Evolutionary conservation across 1,140 invertebrate genomes (phyloP).

Genomic region (Drosophila truncata): DNA sequence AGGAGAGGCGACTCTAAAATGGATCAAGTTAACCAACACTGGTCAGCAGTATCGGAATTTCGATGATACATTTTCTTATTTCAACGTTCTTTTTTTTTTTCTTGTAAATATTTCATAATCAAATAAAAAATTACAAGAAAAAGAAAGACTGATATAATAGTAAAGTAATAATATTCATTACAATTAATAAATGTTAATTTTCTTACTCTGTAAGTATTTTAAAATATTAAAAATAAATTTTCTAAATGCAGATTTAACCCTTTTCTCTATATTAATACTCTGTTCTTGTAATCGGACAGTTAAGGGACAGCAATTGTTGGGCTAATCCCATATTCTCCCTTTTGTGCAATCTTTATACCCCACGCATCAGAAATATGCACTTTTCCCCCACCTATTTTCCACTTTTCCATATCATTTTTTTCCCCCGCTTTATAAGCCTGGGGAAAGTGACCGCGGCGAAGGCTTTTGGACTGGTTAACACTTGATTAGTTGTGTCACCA

Average conservation of each 20-base stretch:
- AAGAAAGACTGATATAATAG: no score
- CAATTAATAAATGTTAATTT: no score
- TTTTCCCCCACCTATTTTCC: neutral
- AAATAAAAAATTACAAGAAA: no score
- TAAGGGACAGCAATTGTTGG: slow-evolving; percentile 36
- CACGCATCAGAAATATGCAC: slow-evolving; percentile 26
- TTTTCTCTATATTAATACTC: no score
- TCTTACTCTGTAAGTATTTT: no score
- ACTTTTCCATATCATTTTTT: neutral
- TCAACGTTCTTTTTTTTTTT: neutral
- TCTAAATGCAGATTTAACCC: no score
- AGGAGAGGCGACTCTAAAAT: neutral
- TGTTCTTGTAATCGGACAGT: slow-evolving; percentile 24
- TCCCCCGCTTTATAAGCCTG: neutral
- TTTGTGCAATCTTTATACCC: neutral
- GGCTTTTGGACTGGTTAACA: slow-evolving; percentile 56
- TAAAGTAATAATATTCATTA: no score
- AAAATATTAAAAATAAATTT: no score
- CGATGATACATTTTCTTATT: neutral
- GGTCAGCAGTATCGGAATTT: neutral
- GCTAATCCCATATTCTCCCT: slow-evolving; percentile 23
- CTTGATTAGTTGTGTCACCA: slow-evolving; percentile 67
- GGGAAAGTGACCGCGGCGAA: slow-evolving; percentile 42
- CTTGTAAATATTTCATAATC: no score
- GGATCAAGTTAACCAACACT: slow-evolving; percentile 31